Evolutionary conservation across 2,113 vertebrate genomes (phyloP).

Genomic region (Rhinichthys klamathensis): DNA sequence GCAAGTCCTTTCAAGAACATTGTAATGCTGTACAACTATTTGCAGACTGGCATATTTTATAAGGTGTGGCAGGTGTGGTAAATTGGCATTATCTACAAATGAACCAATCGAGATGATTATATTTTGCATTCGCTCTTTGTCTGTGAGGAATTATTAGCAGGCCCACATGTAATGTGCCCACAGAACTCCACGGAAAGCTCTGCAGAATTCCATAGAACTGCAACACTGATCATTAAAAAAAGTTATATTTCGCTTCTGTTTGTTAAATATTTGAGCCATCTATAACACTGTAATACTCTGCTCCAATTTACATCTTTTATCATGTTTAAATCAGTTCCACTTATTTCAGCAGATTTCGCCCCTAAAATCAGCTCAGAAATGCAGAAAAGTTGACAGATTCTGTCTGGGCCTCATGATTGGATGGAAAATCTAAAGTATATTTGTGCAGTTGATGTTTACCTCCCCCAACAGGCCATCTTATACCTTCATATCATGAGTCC

Average conservation of each 20-base stretch:
- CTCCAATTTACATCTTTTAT: neutral
- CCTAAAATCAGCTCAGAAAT: neutral
- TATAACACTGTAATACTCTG: neutral
- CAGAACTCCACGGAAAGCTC: neutral
- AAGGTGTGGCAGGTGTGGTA: neutral
- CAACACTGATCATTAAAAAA: neutral
- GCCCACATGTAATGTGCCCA: no score
- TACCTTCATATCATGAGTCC: neutral
- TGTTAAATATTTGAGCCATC: neutral
- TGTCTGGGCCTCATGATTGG: neutral
- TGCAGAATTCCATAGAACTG: neutral
- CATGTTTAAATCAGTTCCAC: neutral
- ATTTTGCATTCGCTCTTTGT: neutral
- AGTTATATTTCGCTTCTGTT: neutral
- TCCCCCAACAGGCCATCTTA: constrained; percentile 11
- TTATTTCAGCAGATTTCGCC: neutral
- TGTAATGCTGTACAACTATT: neutral
- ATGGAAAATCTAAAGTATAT: neutral
- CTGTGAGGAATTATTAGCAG: neutral
- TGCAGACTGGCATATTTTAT: neutral
- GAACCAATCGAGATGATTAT: neutral
- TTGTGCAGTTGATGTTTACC: neutral
- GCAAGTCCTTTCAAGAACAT: neutral
- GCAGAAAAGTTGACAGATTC: neutral
- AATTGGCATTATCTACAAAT: neutral